Percentiles rank a stretch among this genome's conserved stretches.
These are phyloP conservation scores for Argentina silus DNA, from an alignment of 2,797 vertebrate species.

Conservation along the genomic window DNA sequence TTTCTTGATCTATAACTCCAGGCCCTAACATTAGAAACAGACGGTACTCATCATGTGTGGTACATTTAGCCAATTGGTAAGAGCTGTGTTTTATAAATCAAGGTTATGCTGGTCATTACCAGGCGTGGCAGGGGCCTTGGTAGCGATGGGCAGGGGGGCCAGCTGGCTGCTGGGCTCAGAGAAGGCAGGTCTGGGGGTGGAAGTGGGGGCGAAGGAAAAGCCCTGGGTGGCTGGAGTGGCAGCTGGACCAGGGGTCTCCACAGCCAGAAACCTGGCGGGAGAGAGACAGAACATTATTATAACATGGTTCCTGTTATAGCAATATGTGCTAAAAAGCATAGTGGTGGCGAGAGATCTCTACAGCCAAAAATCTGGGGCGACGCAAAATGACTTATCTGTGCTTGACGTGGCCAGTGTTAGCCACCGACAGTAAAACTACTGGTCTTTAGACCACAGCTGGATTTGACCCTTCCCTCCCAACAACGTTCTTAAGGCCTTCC, in stretches of 20 bases:
- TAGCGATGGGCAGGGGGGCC: constrained; percentile 21
- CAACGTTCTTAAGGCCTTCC: too few relatives aligned
- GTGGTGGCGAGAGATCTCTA: background rate
- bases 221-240: constrained; percentile 46
- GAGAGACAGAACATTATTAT: background rate
- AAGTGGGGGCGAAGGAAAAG: constrained; percentile 73
- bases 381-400: background rate
- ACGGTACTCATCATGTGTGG: too few relatives aligned
- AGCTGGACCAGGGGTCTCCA: constrained; percentile 67
- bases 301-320: background rate
- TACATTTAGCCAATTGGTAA: background rate
- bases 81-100: background rate
- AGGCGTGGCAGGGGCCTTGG: constrained; percentile 63
- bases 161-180: constrained; percentile 61
- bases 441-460: background rate
- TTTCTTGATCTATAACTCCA: too few relatives aligned
- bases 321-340: background rate
- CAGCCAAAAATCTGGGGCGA: background rate
- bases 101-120: constrained; percentile 36
- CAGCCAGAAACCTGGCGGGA: constrained; percentile 78
- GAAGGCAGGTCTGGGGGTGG: constrained; percentile 74
- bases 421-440: background rate
- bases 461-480: background rate
- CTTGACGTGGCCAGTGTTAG: too few relatives aligned
- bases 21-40: too few relatives aligned